Evolutionary conservation across 1,140 invertebrate genomes (phyloP), one percentile per base, ranked within the genome.

Genomic region (Diabrotica virgifera): DNA sequence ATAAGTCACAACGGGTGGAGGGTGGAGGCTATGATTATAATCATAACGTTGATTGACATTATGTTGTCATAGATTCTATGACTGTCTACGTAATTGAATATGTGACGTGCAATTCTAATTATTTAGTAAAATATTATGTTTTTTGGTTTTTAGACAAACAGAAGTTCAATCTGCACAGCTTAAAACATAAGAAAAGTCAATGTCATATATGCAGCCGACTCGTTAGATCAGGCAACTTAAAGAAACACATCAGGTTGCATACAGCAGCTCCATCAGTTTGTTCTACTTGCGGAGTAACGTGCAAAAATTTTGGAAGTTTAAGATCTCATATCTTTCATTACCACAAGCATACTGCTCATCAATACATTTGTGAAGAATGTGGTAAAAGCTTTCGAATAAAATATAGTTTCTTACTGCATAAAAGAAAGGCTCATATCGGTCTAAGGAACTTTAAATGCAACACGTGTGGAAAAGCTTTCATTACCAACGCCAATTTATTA

Each of bases 231-330:
- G 62, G 55, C 11, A 72, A 73, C 52, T 38, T 73, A n/a, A 72
- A 68, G 51, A 73, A 68, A 52, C 72, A 73, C 53, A 52, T 73
- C n/a, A 14, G 62, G 11, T 14, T 64, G 11, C 72, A 73, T 62
- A 67, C 69, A 8, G 58, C 55, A 40, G 50, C 53, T 11, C 72
- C 73, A 5, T 65, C 63, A 35, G 64, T 69, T 10, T 75, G 73
- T 61, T 65, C 72, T 55, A 40, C 72, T 7, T 75, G 73, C 57
- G 72, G 72, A 13, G 65, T 59, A 5, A 69, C 67, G 12, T 73
- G 69, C 38, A 73, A 75, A 64, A 75, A 75, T 59, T 50, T 63
- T 12, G 68, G 67, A 52, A 75, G 73, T 68, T 65, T 75, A 14
- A 59, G 67, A 11, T 67, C 71, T 14, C 73, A 75, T 61, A 65